Percentiles rank a stretch among this genome's conserved stretches.
Evolutionary conservation across 2,113 vertebrate species (phyloP).

Genomic region (Mormoops blainvillei): DNA sequence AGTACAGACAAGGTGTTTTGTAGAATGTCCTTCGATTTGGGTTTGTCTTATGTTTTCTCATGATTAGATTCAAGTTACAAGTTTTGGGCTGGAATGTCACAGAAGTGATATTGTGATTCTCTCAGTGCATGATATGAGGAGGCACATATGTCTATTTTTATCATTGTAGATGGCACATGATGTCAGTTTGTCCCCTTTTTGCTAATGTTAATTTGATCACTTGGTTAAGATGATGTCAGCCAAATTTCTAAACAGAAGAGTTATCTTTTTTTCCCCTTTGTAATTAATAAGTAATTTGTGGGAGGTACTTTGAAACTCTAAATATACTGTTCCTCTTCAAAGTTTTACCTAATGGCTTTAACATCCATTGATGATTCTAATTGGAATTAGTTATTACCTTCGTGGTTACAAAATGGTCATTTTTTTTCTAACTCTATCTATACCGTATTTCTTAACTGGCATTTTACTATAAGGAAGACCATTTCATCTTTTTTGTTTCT

Average conservation of each 20-base stretch:
- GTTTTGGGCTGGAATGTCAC: neutral
- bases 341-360: constrained; percentile 3
- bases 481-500: neutral
- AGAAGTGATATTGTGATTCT: neutral
- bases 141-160: neutral
- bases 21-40: neutral
- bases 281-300: neutral
- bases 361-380: neutral
- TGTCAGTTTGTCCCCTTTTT: neutral
- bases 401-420: neutral
- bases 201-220: neutral
- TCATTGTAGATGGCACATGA: neutral
- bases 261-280: neutral
- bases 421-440: neutral
- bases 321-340: neutral
- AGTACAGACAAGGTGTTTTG: neutral
- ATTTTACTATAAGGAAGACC: neutral
- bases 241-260: neutral
- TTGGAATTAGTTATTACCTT: neutral
- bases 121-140: neutral
- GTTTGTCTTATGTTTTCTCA: neutral
- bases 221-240: neutral
- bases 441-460: neutral
- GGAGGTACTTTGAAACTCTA: neutral
- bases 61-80: neutral